phyloP scores from a whole-genome alignment of 2,888 invertebrate species.

The Ectropis crepuscularia region DNA sequence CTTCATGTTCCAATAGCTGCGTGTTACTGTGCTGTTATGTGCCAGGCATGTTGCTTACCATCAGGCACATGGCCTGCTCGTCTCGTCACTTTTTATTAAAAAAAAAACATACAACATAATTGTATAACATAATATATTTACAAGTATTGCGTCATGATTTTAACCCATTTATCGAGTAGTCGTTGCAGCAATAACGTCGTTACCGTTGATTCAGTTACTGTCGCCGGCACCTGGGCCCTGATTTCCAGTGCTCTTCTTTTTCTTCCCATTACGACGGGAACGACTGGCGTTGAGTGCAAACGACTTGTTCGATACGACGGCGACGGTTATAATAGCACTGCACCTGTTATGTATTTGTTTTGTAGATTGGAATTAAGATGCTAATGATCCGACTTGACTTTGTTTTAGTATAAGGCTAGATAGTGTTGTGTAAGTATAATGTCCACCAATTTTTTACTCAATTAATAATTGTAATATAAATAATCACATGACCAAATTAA shows the following conservation, averaged over 20 bases:
- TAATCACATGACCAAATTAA: too few species aligned
- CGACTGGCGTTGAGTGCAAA: not conserved
- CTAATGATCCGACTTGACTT: not conserved
- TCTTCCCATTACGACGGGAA: slow-evolving; percentile 35
- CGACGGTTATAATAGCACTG: not conserved
- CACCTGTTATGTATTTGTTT: not conserved
- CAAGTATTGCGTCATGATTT: too few species aligned
- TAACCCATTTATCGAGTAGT: slow-evolving; percentile 4
- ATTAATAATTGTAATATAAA: too few species aligned
- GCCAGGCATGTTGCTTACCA: too few species aligned
- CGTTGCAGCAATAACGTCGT: slow-evolving; percentile 18
- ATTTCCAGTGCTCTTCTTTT: slow-evolving; percentile 32
- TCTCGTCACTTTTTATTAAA: too few species aligned
- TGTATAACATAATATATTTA: too few species aligned
- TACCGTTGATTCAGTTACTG: slow-evolving; percentile 26
- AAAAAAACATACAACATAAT: too few species aligned
- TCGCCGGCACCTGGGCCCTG: slow-evolving; percentile 12
- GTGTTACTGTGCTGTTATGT: too few species aligned
- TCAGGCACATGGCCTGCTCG: too few species aligned
- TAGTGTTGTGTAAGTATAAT: not conserved
- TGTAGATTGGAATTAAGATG: not conserved
- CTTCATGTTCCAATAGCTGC: too few species aligned
- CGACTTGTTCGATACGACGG: slow-evolving; percentile 2
- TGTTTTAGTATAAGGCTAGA: not conserved
- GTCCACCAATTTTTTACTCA: not conserved